Evolutionary conservation across 1,140 invertebrate species (phyloP).

Genomic region (Neotoxoptera formosana): DNA sequence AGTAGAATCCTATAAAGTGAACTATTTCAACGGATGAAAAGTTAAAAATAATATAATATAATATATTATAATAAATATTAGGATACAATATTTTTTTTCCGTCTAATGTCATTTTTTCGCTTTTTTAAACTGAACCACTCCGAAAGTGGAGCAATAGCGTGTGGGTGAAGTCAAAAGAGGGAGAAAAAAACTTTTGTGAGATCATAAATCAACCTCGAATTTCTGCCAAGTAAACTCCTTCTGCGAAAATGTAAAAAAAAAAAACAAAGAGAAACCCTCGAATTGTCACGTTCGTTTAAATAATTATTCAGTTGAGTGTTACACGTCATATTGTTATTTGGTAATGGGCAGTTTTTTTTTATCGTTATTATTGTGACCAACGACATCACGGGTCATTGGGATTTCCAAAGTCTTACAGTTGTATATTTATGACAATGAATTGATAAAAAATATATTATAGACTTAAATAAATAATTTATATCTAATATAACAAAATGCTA

Average conservation of each 20-base stretch:
- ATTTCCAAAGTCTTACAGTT: neutral
- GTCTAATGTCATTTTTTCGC: neutral
- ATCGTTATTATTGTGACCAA: neutral
- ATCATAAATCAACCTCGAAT: slow-evolving; percentile 41
- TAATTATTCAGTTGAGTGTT: slow-evolving; percentile 28
- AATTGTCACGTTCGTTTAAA: slow-evolving; percentile 40
- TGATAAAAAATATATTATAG: too few relatives aligned
- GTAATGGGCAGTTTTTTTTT: neutral
- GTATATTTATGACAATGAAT: neutral
- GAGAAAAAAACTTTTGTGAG: slow-evolving; percentile 14
- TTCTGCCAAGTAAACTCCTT: slow-evolving; percentile 49
- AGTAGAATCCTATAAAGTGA: neutral
- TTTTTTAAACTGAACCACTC: slow-evolving; percentile 26
- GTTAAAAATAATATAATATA: neutral
- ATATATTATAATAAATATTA: neutral
- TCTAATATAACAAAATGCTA: too few relatives aligned
- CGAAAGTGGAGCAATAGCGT: neutral
- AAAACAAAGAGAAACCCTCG: slow-evolving; percentile 17
- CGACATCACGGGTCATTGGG: neutral
- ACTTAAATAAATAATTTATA: too few relatives aligned
- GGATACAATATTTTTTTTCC: neutral
- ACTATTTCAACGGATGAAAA: neutral
- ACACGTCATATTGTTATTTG: neutral
- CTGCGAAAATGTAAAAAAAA: slow-evolving; percentile 7
- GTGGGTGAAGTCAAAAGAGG: slow-evolving; percentile 26